A percentile compares a stretch with the other conserved stretches of the same genome.
phyloP scores from a whole-genome alignment of 2,113 vertebrate genomes.

The Limanda limanda region DNA sequence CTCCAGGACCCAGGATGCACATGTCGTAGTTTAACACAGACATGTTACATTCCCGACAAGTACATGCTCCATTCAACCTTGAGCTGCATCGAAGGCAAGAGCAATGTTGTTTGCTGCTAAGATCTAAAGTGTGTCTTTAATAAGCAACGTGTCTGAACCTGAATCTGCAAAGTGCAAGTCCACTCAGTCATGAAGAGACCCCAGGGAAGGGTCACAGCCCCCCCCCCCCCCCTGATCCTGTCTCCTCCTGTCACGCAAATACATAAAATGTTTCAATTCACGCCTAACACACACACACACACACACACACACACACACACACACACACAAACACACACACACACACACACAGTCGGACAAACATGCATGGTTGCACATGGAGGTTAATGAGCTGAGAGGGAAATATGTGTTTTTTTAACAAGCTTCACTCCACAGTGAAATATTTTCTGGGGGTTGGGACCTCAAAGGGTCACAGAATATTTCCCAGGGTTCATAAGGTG shows the following conservation, averaged over 20 bases:
- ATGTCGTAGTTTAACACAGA: slow-evolving; percentile 50
- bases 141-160: slow-evolving; percentile 50
- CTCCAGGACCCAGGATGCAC: slow-evolving; percentile 47
- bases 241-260: slow-evolving; percentile 24
- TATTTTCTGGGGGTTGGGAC: not conserved
- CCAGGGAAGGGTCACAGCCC: slow-evolving; percentile 35
- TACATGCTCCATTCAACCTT: slow-evolving; percentile 53
- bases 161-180: slow-evolving; percentile 65
- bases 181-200: slow-evolving; percentile 61
- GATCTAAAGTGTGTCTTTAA: slow-evolving; percentile 62
- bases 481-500: not conserved
- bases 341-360: not conserved
- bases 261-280: slow-evolving; percentile 8
- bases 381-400: not conserved
- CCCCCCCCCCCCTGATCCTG: slow-evolving; percentile 10
- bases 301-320: slow-evolving; percentile 15
- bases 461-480: not conserved
- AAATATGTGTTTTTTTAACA: not conserved
- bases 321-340: too few species aligned
- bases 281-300: slow-evolving; percentile 2
- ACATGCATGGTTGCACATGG: slow-evolving; percentile 6
- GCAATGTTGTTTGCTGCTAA: slow-evolving; percentile 11
- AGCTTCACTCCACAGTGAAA: not conserved
- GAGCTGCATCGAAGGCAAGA: slow-evolving; percentile 33
- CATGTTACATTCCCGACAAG: slow-evolving; percentile 45